phyloP scores from a whole-genome alignment of 1,140 invertebrate species.

The Caenorhabditis inopinata region DNA sequence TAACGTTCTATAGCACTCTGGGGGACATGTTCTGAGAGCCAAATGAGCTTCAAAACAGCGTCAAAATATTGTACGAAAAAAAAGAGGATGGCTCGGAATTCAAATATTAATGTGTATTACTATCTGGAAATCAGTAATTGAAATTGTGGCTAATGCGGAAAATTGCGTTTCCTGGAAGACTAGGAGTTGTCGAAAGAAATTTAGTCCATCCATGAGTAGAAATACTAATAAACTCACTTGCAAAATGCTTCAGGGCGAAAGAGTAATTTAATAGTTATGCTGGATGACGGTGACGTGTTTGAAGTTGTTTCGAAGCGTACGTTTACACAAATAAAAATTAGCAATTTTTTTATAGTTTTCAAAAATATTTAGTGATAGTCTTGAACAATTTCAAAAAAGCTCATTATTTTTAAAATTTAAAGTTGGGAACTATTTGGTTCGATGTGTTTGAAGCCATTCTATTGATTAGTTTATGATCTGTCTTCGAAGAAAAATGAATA shows the following conservation, averaged over 20 bases:
- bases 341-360: no score
- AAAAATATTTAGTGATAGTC: not conserved
- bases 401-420: no score
- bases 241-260: slow-evolving; percentile 32
- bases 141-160: not conserved
- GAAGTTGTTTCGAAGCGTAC: slow-evolving; percentile 7
- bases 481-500: not conserved
- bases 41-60: not conserved
- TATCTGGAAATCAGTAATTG: not conserved
- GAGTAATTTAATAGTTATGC: slow-evolving; percentile 32
- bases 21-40: not conserved
- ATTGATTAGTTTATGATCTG: not conserved
- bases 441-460: no score
- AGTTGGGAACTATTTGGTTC: not conserved
- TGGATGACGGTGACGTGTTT: slow-evolving; percentile 6
- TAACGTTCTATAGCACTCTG: slow-evolving; percentile 16
- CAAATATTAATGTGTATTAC: not conserved
- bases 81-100: not conserved
- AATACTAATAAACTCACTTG: slow-evolving; percentile 34
- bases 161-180: not conserved
- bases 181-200: slow-evolving; percentile 19
- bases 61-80: not conserved
- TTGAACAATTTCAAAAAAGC: no score
- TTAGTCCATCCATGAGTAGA: slow-evolving; percentile 17
- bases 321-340: not conserved